Evolutionary conservation across 2,888 invertebrate genomes (phyloP).

Genomic region (Conops quadrifasciatus): DNA sequence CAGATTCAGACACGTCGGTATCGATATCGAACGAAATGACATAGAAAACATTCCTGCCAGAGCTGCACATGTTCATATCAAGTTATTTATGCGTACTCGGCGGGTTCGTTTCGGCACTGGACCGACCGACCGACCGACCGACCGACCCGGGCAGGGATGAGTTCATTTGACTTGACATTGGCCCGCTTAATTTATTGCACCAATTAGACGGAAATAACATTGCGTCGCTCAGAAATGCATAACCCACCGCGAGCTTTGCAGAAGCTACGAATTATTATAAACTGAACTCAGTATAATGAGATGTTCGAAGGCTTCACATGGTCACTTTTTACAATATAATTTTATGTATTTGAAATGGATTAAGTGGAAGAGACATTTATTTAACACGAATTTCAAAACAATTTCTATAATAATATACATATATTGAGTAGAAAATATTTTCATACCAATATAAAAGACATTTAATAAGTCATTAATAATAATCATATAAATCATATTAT

Average conservation of each 20-base stretch:
- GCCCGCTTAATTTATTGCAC: slow-evolving; percentile 39
- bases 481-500: too few relatives aligned
- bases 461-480: too few relatives aligned
- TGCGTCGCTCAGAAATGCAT: slow-evolving; percentile 31
- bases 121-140: background rate
- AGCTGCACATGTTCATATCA: slow-evolving; percentile 37
- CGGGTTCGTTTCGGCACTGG: slow-evolving; percentile 11
- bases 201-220: slow-evolving; percentile 41
- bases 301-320: too few relatives aligned
- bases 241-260: slow-evolving; percentile 17
- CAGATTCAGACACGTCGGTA: slow-evolving; percentile 16
- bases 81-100: slow-evolving; percentile 22
- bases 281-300: too few relatives aligned
- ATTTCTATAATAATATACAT: too few relatives aligned
- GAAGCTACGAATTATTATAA: slow-evolving; percentile 17
- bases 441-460: too few relatives aligned
- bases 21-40: slow-evolving; percentile 20
- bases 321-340: too few relatives aligned
- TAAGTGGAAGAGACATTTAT: too few relatives aligned
- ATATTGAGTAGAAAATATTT: too few relatives aligned
- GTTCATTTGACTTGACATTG: slow-evolving; percentile 2
- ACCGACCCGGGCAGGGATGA: slow-evolving; percentile 29
- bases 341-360: too few relatives aligned
- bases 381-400: too few relatives aligned
- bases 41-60: slow-evolving; percentile 24